phyloP scores from a whole-genome alignment of 2,797 vertebrate species.

The Heteromormyrus szaboi region DNA sequence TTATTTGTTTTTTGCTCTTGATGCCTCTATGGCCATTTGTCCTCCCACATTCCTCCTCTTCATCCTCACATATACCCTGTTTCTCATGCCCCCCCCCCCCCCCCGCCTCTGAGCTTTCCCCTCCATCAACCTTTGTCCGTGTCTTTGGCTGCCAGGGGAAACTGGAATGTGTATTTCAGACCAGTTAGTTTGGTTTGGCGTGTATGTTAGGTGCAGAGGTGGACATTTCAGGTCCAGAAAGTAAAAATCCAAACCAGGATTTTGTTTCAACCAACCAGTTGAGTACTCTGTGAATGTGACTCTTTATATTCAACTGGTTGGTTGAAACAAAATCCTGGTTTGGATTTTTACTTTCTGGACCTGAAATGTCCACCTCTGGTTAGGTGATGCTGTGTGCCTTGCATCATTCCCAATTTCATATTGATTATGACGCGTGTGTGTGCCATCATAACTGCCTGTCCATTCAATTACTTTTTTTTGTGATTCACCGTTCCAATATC shows the following conservation, averaged over 20 bases:
- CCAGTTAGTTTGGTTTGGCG: background rate
- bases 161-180: background rate
- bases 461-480: background rate
- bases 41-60: background rate
- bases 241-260: too few relatives aligned
- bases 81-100: background rate
- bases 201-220: background rate
- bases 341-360: too few relatives aligned
- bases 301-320: too few relatives aligned
- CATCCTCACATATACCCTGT: background rate
- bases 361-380: background rate
- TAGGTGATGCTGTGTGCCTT: background rate
- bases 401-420: background rate
- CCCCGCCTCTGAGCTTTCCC: background rate
- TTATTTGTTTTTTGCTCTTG: background rate
- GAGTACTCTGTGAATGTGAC: too few relatives aligned
- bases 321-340: too few relatives aligned
- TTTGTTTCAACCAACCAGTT: too few relatives aligned
- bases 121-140: background rate
- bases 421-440: background rate
- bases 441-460: background rate
- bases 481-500: background rate
- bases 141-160: background rate
- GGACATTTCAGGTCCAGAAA: too few relatives aligned
- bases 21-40: background rate